These are phyloP conservation scores for Drosophila lacertosa DNA, from an alignment of 1,140 invertebrate genomes.

Conservation along the genomic window DNA sequence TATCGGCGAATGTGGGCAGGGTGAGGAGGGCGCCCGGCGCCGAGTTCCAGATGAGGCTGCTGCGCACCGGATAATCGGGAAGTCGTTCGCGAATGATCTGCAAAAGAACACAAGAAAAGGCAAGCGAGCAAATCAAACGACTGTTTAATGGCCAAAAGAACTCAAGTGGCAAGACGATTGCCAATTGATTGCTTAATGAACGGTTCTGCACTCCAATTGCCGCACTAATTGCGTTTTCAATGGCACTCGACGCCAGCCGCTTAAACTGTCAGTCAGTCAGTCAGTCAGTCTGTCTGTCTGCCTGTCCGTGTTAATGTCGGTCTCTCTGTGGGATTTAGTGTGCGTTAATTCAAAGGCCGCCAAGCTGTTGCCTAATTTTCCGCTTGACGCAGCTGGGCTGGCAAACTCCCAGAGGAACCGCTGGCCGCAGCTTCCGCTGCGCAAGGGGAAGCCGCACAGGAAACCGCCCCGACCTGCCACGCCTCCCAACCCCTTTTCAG, in stretches of 20 bases:
- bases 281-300: conserved; percentile 4
- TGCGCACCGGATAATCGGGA: conserved; percentile 89
- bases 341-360: conserved; percentile 72
- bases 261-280: conserved; percentile 35
- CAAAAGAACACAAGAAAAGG: conserved; percentile 62
- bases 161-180: conserved; percentile 71
- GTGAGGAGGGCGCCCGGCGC: conserved; percentile 93
- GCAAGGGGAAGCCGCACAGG: conserved; percentile 54
- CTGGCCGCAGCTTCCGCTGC: conserved; percentile 57
- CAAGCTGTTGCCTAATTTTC: conserved; percentile 79
- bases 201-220: conserved; percentile 49
- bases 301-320: conserved; percentile 23
- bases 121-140: conserved; percentile 43
- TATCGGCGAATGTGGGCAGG: conserved; percentile 93
- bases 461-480: conserved; percentile 16
- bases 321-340: conserved; percentile 32
- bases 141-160: conserved; percentile 70
- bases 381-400: conserved; percentile 67
- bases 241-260: conserved; percentile 41
- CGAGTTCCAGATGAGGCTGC: conserved; percentile 94
- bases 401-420: conserved; percentile 11
- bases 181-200: conserved; percentile 82
- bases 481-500: conserved; percentile 11
- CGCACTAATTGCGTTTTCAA: conserved; percentile 72
- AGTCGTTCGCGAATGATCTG: conserved; percentile 95